Evolutionary conservation across 1,140 invertebrate species (phyloP).

Genomic region (Caenorhabditis remanei): DNA sequence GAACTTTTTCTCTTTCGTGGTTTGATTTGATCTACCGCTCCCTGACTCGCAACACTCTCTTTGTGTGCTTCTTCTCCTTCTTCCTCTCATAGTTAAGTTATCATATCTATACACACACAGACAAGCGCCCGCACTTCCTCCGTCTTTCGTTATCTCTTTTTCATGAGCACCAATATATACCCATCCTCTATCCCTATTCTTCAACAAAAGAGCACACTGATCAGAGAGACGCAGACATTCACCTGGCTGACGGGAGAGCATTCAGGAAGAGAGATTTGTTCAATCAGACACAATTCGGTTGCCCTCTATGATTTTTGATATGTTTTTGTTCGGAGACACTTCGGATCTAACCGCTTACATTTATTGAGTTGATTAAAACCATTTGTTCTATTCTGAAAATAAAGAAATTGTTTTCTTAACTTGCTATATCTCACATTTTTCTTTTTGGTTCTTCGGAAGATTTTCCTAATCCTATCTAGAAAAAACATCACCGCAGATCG

Average conservation of each 20-base stretch:
- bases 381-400: too few species aligned
- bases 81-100: conserved; percentile 18
- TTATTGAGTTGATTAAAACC: too few species aligned
- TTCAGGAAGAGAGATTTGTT: neutral
- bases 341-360: too few species aligned
- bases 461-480: too few species aligned
- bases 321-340: neutral
- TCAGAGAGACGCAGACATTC: conserved; percentile 34
- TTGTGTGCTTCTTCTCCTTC: conserved; percentile 6
- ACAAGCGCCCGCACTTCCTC: neutral
- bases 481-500: too few species aligned
- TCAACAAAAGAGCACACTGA: neutral
- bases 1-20: too few species aligned
- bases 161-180: conserved; percentile 33
- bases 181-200: neutral
- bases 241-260: neutral
- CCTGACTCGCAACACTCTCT: neutral
- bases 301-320: conserved; percentile 4
- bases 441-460: too few species aligned
- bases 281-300: conserved; percentile 13
- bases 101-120: conserved; percentile 40
- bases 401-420: too few species aligned
- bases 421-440: too few species aligned
- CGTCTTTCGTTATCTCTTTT: neutral
- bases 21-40: too few species aligned